A percentile compares a stretch with the other conserved stretches of the same genome.
Conservation (phyloP, 2,797 vertebrate genomes). For the Helarctos malayanus region DNA sequence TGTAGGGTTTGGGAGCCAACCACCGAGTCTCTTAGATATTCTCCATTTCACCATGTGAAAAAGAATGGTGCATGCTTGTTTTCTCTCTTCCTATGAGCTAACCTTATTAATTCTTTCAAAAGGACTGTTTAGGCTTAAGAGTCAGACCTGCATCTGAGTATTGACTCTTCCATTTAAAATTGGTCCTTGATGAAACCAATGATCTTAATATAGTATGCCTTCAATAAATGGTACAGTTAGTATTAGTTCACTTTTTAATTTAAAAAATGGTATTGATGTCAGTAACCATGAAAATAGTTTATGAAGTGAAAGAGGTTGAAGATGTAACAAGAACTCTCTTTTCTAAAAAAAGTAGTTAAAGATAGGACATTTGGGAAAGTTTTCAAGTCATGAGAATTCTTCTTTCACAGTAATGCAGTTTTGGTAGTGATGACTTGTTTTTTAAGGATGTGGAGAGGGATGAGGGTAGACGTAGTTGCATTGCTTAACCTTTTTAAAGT, state of each 20-base stretch:
- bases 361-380: background rate
- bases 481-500: slow-evolving; percentile 52
- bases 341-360: slow-evolving; percentile 50
- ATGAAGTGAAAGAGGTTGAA: background rate
- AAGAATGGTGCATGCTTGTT: background rate
- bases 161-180: slow-evolving; percentile 22
- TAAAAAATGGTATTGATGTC: background rate
- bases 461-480: background rate
- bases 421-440: background rate
- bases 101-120: slow-evolving; percentile 47
- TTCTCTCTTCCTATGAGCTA: background rate
- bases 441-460: background rate
- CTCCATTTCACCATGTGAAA: slow-evolving; percentile 24
- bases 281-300: background rate
- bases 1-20: background rate
- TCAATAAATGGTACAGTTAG: background rate
- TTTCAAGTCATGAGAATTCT: background rate
- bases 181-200: background rate
- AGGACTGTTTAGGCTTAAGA: background rate
- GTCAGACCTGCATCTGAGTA: background rate
- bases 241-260: slow-evolving; percentile 34
- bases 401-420: slow-evolving; percentile 3
- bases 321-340: background rate
- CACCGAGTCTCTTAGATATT: slow-evolving; percentile 26
- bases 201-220: background rate